Base-by-base conservation (phyloP, 2,113 vertebrate genomes). In the Perca flavescens region DNA sequence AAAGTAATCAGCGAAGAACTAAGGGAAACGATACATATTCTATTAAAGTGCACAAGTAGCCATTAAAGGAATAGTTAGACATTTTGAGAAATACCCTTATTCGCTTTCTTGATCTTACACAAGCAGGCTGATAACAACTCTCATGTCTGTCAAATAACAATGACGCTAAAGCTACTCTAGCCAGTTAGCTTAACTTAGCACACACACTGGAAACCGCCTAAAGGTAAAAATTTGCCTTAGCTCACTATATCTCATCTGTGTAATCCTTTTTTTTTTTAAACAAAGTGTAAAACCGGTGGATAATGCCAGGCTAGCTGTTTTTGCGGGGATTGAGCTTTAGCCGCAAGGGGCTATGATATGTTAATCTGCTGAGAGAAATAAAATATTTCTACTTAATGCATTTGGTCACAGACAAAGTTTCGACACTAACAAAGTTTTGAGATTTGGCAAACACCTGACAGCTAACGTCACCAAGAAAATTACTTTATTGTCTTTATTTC, bases 401-500 rank as follows among this genome's bases (percentile, higher is more conserved):
- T 83, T 61, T 62, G 4, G 63, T 79, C 22, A 50, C 28, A 31
- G 17, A 54, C 25, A 50, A 54, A 36, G 25, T 64, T 65, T 31
- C 21, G 50, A 70, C 17, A 69, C 6, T 17, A 16, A 50, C 49
- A 65, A 54, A 56, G 36, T 58, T 71, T 28, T 3, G 8, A 54
- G n/a, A 68, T 71, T 57, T 68, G 10, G 10, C 9, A 75, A 79
- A 71, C 31, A 79, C 16, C 28, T 76, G 53, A 28, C 46, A 43
- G 34, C 22, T 21, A 15, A 70, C 22, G 25, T 64, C 13, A 28
- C 21, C 15, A 34, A 54, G 22, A 58, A 22, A 16, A 9, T 8
- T 5, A 34, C 50, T 12, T 52, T 11, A 43, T 31, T 68, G 19
- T 47, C 17, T 54, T 17, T 57, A 22, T 67, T 80, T 83, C 77